Evolutionary conservation across 92 coral and sea anemone species (phyloP).

Genomic region (Porites cylindrica): DNA sequence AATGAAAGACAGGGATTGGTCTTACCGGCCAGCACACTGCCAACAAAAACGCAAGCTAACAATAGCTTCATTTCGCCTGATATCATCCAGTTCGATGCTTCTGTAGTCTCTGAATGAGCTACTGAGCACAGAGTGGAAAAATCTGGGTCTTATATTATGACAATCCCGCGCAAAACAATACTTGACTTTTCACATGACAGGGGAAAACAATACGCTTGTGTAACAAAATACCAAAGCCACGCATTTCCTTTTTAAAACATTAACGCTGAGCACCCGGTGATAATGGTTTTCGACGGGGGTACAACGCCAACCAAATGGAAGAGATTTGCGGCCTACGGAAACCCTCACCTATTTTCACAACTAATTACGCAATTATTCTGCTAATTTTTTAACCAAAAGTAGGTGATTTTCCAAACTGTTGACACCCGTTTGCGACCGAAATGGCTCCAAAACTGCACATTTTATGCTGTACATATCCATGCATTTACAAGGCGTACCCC

Average conservation of each 20-base stretch:
- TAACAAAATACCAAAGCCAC: slow-evolving; percentile 7
- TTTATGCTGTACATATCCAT: too few relatives aligned
- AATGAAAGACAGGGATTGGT: background rate
- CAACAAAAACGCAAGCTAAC: slow-evolving; percentile 43
- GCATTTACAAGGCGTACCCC: too few relatives aligned
- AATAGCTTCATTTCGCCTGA: slow-evolving; percentile 36
- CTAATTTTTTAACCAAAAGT: too few relatives aligned
- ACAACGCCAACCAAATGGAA: too few relatives aligned
- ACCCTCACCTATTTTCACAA: too few relatives aligned
- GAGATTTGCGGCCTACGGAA: too few relatives aligned
- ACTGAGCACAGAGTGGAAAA: background rate
- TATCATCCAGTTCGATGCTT: background rate
- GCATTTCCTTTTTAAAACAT: background rate
- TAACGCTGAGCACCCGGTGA: background rate
- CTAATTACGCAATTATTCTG: too few relatives aligned
- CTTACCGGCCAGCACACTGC: slow-evolving; percentile 65
- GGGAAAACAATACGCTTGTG: slow-evolving; percentile 24
- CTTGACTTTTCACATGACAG: slow-evolving; percentile 8
- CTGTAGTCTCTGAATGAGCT: slow-evolving; percentile 27
- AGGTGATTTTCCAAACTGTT: too few relatives aligned
- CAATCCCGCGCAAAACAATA: slow-evolving; percentile 6
- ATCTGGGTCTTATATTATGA: slow-evolving; percentile 15
- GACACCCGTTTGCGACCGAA: too few relatives aligned
- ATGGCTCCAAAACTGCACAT: too few relatives aligned
- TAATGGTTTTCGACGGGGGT: background rate